These are phyloP conservation scores for Paramormyrops kingsleyae DNA, from an alignment of 2,113 vertebrate species.

Conservation along the genomic window DNA sequence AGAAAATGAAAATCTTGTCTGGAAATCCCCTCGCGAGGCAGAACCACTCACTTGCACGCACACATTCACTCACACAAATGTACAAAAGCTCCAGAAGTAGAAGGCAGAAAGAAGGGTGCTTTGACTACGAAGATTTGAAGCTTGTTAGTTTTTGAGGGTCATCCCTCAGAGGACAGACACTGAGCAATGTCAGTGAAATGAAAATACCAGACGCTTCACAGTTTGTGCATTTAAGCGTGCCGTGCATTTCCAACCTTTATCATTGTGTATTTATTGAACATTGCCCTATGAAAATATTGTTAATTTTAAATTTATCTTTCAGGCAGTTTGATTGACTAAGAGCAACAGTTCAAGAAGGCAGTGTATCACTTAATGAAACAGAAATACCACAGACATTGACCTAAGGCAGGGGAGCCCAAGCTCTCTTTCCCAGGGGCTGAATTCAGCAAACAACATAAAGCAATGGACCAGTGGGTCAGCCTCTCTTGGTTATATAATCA, in stretches of 20 bases:
- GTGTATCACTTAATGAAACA: background rate
- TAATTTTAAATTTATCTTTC: background rate
- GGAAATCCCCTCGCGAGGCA: background rate
- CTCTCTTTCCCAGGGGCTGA: background rate
- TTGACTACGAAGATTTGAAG: constrained; percentile 25
- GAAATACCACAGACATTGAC: background rate
- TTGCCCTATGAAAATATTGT: background rate
- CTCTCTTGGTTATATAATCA: background rate
- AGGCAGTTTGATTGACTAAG: background rate
- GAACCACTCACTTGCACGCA: constrained; percentile 11
- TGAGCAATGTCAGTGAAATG: constrained; percentile 31
- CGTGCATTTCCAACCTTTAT: background rate
- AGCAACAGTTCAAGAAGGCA: background rate
- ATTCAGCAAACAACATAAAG: background rate
- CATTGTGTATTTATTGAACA: background rate
- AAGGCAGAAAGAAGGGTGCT: constrained; percentile 18
- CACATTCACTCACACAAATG: background rate
- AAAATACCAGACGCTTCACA: constrained; percentile 37
- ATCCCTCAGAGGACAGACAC: constrained; percentile 38
- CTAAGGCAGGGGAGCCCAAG: background rate
- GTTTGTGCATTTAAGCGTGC: background rate
- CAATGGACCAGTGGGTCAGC: background rate
- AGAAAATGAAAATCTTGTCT: background rate
- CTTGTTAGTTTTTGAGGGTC: constrained; percentile 31
- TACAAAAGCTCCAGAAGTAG: background rate